These are phyloP conservation scores for Intellagama lesueurii DNA, from an alignment of 2,797 vertebrate genomes.

Conservation along the genomic window DNA sequence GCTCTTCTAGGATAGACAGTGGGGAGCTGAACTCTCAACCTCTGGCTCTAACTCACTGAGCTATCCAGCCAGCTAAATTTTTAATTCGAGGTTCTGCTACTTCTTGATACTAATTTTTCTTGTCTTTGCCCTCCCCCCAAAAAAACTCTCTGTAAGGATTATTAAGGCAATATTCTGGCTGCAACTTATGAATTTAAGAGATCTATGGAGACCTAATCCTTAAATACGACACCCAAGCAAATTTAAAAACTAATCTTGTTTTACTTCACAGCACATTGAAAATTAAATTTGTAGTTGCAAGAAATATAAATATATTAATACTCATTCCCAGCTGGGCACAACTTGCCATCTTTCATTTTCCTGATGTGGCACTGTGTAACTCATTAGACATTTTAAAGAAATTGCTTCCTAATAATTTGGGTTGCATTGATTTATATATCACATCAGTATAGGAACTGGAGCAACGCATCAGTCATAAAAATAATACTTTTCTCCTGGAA, in stretches of 20 bases:
- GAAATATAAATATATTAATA: conserved; percentile 24
- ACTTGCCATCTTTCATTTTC: conserved; percentile 30
- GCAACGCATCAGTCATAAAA: conserved; percentile 18
- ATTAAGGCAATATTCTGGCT: not conserved
- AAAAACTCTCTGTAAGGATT: not conserved
- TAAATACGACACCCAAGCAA: conserved; percentile 1
- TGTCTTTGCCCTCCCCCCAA: not conserved
- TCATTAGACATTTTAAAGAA: conserved; percentile 24
- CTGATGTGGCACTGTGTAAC: not conserved
- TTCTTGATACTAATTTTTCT: conserved; percentile 5
- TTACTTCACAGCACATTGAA: conserved; percentile 24
- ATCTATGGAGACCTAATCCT: conserved; percentile 1
- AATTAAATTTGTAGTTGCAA: conserved; percentile 36
- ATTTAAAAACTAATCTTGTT: conserved; percentile 29
- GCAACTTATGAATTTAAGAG: conserved; percentile 21
- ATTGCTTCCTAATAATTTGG: conserved; percentile 26
- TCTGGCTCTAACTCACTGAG: not conserved
- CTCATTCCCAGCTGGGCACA: not conserved
- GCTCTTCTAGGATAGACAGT: too few relatives aligned
- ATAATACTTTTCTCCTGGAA: conserved; percentile 10
- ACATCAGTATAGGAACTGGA: not conserved
- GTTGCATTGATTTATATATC: conserved; percentile 5
- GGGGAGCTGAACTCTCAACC: too few relatives aligned
- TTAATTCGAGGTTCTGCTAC: not conserved
- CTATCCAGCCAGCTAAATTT: not conserved